Conservation (phyloP, 2,888 invertebrate genomes). For the Tortricodes alternella region DNA sequence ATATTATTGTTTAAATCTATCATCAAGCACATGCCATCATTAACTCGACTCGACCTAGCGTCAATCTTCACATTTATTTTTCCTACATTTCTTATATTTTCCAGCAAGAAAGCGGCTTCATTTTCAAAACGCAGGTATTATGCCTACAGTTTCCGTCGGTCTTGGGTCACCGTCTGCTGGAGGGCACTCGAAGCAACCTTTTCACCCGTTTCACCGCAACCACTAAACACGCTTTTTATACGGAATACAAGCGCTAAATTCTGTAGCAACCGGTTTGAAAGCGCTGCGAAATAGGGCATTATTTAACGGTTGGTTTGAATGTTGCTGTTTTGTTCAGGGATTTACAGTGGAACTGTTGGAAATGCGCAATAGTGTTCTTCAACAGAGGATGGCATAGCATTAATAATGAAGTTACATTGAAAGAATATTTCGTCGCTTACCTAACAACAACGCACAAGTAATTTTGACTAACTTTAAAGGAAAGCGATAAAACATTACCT, state of each 20-base stretch:
- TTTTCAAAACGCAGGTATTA: neutral
- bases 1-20: too few relatives aligned
- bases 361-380: neutral
- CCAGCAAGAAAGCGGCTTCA: neutral
- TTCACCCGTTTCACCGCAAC: slow-evolving; percentile 19
- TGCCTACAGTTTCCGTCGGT: neutral
- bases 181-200: slow-evolving; percentile 26
- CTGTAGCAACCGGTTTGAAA: neutral
- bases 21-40: too few relatives aligned
- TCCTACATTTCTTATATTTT: too few relatives aligned
- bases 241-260: neutral
- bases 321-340: neutral
- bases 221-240: slow-evolving; percentile 12
- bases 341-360: neutral
- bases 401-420: too few relatives aligned
- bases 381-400: too few relatives aligned
- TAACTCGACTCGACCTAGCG: too few relatives aligned
- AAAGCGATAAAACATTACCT: too few relatives aligned
- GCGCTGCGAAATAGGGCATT: slow-evolving; percentile 1
- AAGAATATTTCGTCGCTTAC: too few relatives aligned
- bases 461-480: too few relatives aligned
- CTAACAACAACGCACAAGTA: too few relatives aligned
- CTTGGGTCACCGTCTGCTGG: slow-evolving; percentile 22
- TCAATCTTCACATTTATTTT: too few relatives aligned
- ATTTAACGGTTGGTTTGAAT: neutral